Evolutionary conservation across 2,113 vertebrate genomes (phyloP), one percentile per base, ranked within the genome.

Genomic region (Antechinus stuartii): DNA sequence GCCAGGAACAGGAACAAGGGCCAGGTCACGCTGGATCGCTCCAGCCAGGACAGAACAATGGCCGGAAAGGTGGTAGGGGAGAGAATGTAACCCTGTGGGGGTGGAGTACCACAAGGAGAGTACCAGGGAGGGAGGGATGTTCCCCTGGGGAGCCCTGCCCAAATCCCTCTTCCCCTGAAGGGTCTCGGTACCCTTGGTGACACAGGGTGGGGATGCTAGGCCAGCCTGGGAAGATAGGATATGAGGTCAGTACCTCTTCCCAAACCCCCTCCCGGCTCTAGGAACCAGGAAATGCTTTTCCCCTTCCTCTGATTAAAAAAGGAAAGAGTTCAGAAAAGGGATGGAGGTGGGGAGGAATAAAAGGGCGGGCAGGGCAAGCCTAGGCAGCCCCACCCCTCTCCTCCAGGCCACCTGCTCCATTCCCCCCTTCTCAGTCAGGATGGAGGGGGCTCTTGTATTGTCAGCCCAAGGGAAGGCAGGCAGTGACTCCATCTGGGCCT

Each of bases 31-130:
- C 96, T 90, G 96, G 97, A 97, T 89, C 95, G 96, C 95, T 97
- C 96, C n/a, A 89, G 97, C 94, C 94, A 97, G 95, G 94, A 47
- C 76, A 96, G 96, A 98, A 98, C 98, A 98, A 98, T 98, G 92
- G 93, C 96, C 96, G 98, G 97, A 98, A 98, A 97, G 97, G 98
- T 89, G 89, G 97, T 57, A 19, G 91, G 54, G 95, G 90, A 94
- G 92, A 96, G 92, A 91, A 91, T 76, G 91, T 0, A 1, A 52
- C 68, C n/a, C 47, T 47, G 95, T 92, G 94, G 26, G 91, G 92
- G 91, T 92, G 91, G 35, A 95, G 96, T 97, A 96, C 93, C 92
- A n/a, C 24, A 90, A 2, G 93, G 92, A 95, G 96, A 97, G 89
- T 0, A 42, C 68, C 19, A 84, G n/a, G 91, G 96, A 92, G 95